These are phyloP conservation scores for Octodon degus DNA, from an alignment of 2,113 vertebrate species.

Conservation along the genomic window DNA sequence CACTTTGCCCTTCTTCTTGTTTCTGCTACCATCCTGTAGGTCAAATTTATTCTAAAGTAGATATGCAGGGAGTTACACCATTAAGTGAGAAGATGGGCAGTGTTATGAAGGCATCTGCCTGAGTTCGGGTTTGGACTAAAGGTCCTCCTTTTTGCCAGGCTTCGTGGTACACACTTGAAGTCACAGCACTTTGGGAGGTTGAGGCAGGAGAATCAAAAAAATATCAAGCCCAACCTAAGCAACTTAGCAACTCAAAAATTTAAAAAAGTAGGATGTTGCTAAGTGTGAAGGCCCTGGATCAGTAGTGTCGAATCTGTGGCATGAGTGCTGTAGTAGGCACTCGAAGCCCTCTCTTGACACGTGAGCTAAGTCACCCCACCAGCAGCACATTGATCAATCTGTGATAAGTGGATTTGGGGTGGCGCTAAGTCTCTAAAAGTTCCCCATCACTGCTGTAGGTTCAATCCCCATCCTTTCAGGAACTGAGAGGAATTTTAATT, in stretches of 20 bases:
- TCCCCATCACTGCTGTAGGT: not conserved
- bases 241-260: not conserved
- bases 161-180: not conserved
- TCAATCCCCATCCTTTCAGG: not conserved
- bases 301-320: not conserved
- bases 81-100: not conserved
- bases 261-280: not conserved
- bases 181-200: not conserved
- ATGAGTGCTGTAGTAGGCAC: not conserved
- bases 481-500: conserved; percentile 10
- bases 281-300: not conserved
- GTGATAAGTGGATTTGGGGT: not conserved
- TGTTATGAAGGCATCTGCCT: not conserved
- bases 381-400: not conserved
- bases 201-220: not conserved
- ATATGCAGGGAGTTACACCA: not conserved
- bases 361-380: not conserved
- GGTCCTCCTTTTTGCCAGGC: not conserved
- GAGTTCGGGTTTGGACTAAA: not conserved
- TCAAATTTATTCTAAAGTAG: not conserved
- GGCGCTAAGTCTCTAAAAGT: not conserved
- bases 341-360: not conserved
- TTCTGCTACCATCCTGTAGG: no score
- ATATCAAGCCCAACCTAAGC: not conserved
- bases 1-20: no score